Conservation (phyloP, 2,888 invertebrate species). For the Melinaea marsaeus region DNA sequence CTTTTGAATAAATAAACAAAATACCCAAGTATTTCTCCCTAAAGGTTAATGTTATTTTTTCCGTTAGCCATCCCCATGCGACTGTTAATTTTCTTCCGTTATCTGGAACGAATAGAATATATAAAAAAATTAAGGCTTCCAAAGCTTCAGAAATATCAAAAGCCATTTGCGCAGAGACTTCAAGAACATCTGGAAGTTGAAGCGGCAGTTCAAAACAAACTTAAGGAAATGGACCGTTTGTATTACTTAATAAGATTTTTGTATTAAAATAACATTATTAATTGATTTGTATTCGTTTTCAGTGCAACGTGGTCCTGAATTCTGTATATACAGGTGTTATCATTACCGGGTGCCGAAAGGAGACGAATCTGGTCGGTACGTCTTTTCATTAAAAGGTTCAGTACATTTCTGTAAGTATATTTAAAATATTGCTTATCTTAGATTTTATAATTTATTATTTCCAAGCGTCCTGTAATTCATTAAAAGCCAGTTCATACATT, state of each 20-base stretch:
- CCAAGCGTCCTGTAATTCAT: too few relatives aligned
- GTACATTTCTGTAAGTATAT: too few relatives aligned
- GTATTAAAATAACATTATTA: neutral
- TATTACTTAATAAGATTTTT: neutral
- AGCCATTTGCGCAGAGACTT: neutral
- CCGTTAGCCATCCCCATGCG: too few relatives aligned
- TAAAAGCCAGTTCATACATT: too few relatives aligned
- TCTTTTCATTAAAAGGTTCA: too few relatives aligned
- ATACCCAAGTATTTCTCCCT: neutral
- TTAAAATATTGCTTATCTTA: too few relatives aligned
- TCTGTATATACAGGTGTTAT: slow-evolving; percentile 27
- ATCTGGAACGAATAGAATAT: too few relatives aligned
- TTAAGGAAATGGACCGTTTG: neutral
- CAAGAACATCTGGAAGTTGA: neutral
- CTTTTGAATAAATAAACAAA: neutral
- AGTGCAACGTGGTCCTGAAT: slow-evolving; percentile 29
- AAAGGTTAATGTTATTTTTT: too few relatives aligned
- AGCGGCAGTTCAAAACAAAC: neutral
- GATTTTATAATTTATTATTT: too few relatives aligned
- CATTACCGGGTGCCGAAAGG: slow-evolving; percentile 1
- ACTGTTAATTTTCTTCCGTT: too few relatives aligned
- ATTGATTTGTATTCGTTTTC: slow-evolving; percentile 8
- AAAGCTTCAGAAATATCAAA: neutral
- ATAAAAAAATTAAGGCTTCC: too few relatives aligned
- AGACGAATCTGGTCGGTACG: too few relatives aligned